Conservation (phyloP, 2,888 invertebrate species). For the Eupithecia tripunctaria region DNA sequence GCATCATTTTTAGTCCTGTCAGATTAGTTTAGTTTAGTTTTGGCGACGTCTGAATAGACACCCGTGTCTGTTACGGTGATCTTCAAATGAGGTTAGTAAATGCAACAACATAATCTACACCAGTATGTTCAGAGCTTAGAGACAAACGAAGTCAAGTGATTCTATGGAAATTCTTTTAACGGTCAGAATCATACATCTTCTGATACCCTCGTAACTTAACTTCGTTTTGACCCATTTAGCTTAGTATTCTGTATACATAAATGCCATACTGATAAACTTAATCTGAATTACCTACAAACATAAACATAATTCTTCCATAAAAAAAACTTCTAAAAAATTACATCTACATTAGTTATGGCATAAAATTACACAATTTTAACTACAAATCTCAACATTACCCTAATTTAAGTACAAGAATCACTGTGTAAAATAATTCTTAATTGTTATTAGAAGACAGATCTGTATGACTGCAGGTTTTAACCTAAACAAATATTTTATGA, state of each 20-base stretch:
- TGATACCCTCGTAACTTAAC: not conserved
- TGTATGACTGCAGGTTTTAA: constrained; percentile 23
- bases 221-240: not conserved
- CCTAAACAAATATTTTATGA: not conserved
- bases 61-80: not conserved
- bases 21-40: too few species aligned
- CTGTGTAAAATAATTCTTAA: constrained; percentile 50
- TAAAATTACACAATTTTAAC: constrained; percentile 72
- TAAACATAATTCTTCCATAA: constrained; percentile 59
- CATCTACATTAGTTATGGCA: constrained; percentile 82
- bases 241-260: constrained; percentile 54
- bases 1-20: too few species aligned
- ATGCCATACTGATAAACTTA: constrained; percentile 56
- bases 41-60: too few species aligned
- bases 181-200: not conserved
- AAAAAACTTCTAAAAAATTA: constrained; percentile 65
- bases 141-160: not conserved
- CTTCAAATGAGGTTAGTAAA: not conserved
- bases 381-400: constrained; percentile 70
- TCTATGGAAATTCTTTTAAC: not conserved
- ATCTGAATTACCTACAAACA: constrained; percentile 44
- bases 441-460: constrained; percentile 39
- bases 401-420: constrained; percentile 79
- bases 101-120: not conserved
- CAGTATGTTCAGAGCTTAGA: not conserved